Evolutionary conservation across 2,888 invertebrate species (phyloP).

Genomic region (Parnassius apollo): DNA sequence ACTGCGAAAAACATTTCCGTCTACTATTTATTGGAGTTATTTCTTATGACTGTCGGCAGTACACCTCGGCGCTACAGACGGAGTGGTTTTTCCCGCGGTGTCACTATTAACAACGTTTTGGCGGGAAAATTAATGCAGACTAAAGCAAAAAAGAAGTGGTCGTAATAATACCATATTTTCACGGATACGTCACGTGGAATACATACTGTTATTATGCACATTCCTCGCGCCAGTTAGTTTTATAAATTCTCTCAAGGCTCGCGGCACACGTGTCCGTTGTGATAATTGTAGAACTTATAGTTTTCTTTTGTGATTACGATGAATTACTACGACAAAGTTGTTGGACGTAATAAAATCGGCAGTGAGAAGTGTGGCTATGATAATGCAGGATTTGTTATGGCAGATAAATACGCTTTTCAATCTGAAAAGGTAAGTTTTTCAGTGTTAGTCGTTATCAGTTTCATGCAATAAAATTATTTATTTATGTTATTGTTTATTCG

Average conservation of each 20-base stretch:
- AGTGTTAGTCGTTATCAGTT: background rate
- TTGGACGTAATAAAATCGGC: conserved; percentile 41
- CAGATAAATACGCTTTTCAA: conserved; percentile 58
- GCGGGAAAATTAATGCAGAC: conserved; percentile 46
- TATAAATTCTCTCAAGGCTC: conserved; percentile 41
- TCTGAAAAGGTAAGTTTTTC: conserved; percentile 41
- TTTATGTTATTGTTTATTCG: background rate
- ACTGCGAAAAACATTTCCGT: conserved; percentile 37
- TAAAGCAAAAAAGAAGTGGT: conserved; percentile 5
- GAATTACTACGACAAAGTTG: conserved; percentile 38
- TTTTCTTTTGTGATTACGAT: conserved; percentile 29
- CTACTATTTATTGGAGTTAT: conserved; percentile 52
- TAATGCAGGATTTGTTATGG: conserved; percentile 64
- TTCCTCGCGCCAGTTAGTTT: conserved; percentile 35
- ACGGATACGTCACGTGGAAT: conserved; percentile 18
- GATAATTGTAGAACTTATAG: conserved; percentile 9
- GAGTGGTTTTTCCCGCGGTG: conserved; percentile 51
- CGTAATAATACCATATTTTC: conserved; percentile 19
- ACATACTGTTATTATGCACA: conserved; percentile 1
- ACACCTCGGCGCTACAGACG: conserved; percentile 40
- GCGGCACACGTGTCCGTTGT: conserved; percentile 36
- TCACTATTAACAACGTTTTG: conserved; percentile 34
- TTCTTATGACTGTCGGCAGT: conserved; percentile 48
- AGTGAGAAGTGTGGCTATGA: conserved; percentile 57
- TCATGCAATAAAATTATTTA: conserved; percentile 1